Percentiles rank a stretch among this genome's conserved stretches.
phyloP scores from a whole-genome alignment of 1,140 invertebrate genomes.

The Leucophenga varia region DNA sequence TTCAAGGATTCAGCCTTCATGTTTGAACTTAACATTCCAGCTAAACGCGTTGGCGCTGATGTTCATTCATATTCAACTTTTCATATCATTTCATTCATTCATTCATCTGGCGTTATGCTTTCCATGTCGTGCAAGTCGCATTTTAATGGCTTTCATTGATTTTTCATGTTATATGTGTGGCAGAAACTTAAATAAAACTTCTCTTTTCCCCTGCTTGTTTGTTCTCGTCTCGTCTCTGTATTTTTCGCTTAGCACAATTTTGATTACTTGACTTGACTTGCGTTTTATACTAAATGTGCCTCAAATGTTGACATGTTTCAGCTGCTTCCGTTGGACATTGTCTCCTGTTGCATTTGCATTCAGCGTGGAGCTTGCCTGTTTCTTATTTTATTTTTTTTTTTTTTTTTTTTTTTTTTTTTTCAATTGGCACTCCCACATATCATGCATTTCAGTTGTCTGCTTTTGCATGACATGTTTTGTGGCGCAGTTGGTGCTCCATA shows the following conservation, averaged over 20 bases:
- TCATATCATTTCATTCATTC: no score
- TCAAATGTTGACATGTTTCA: not conserved
- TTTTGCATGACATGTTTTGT: slow-evolving; percentile 29
- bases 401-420: slow-evolving; percentile 22
- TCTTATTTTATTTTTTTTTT: slow-evolving; percentile 3
- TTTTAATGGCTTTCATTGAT: slow-evolving; percentile 51
- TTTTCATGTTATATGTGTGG: slow-evolving; percentile 15
- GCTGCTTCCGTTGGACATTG: no score
- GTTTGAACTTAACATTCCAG: slow-evolving; percentile 48
- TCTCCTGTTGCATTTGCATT: no score
- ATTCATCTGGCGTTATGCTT: slow-evolving; percentile 21
- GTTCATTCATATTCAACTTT: not conserved
- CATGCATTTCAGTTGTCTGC: slow-evolving; percentile 27
- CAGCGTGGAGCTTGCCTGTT: slow-evolving; percentile 9
- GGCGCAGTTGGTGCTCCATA: no score
- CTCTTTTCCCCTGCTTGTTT: not conserved
- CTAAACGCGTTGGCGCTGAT: slow-evolving; percentile 10
- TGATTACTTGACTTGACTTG: slow-evolving; percentile 46
- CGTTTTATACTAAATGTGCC: slow-evolving; percentile 46
- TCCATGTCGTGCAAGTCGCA: slow-evolving; percentile 25
- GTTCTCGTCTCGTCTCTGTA: slow-evolving; percentile 4
- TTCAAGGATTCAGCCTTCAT: slow-evolving; percentile 26
- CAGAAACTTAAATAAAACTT: no score
- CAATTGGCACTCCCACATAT: slow-evolving; percentile 2
- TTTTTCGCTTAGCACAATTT: slow-evolving; percentile 3